Percentiles rank a stretch among this genome's conserved stretches.
Evolutionary conservation across 92 coral and sea anemone genomes (phyloP).

Genomic region (Porites rus): DNA sequence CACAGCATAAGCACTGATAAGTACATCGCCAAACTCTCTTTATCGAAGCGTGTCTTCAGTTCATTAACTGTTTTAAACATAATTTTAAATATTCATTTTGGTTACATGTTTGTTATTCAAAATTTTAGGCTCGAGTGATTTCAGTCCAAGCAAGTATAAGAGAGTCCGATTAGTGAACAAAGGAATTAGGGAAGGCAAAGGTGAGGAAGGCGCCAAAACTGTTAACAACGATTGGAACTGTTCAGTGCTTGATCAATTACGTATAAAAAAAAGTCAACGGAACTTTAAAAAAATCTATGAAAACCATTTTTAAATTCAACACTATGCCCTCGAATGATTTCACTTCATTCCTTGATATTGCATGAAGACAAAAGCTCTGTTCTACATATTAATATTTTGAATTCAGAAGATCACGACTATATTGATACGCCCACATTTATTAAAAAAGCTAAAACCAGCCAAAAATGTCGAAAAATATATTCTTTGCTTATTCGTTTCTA

Average conservation of each 20-base stretch:
- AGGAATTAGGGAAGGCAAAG: not conserved
- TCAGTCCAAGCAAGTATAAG: not conserved
- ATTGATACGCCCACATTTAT: no score
- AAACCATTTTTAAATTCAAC: not conserved
- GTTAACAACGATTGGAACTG: no score
- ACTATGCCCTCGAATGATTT: not conserved
- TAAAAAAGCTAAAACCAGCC: no score
- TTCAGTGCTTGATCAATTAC: no score
- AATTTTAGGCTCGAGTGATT: not conserved
- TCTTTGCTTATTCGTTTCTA: no score
- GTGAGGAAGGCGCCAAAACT: not conserved
- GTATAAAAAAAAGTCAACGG: not conserved
- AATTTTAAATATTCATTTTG: conserved; percentile 21
- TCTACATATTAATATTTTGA: no score
- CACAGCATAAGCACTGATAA: not conserved
- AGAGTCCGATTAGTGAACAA: not conserved
- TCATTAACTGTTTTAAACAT: no score
- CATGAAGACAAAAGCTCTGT: no score
- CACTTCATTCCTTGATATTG: not conserved
- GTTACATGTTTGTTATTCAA: not conserved
- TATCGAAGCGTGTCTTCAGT: not conserved
- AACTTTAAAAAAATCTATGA: not conserved
- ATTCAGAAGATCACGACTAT: no score
- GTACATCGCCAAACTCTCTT: not conserved
- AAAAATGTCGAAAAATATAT: no score